A percentile compares a stretch with the other conserved stretches of the same genome.
Conservation (phyloP, 2,113 vertebrate species). For the Sturnira hondurensis region DNA sequence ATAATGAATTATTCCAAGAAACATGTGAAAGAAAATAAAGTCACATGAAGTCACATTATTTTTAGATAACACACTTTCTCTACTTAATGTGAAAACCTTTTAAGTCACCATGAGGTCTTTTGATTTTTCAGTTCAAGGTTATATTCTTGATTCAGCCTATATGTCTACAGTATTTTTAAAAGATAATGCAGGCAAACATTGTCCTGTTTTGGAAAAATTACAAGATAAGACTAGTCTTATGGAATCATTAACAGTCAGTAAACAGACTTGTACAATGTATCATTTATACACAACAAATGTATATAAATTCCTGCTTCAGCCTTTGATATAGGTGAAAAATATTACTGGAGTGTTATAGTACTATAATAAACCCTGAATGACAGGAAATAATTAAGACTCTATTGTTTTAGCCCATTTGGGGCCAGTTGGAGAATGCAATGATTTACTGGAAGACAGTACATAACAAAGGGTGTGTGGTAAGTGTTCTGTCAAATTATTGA, state of each 20-base stretch:
- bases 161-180: not conserved
- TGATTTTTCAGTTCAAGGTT: not conserved
- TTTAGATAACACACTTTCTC: not conserved
- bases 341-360: not conserved
- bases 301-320: not conserved
- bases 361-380: not conserved
- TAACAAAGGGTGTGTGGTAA: not conserved
- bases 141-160: not conserved
- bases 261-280: not conserved
- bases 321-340: not conserved
- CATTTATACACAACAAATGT: not conserved
- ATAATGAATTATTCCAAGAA: conserved; percentile 44
- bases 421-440: not conserved
- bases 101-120: not conserved
- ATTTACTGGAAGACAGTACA: not conserved
- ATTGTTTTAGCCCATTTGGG: not conserved
- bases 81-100: not conserved
- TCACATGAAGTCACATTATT: not conserved
- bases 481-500: not conserved
- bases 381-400: not conserved
- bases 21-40: not conserved
- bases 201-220: not conserved
- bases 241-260: not conserved
- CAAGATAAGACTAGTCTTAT: not conserved
- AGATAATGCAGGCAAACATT: not conserved